Base-by-base conservation (phyloP, 2,888 invertebrate genomes). In the Chirona hameri region DNA sequence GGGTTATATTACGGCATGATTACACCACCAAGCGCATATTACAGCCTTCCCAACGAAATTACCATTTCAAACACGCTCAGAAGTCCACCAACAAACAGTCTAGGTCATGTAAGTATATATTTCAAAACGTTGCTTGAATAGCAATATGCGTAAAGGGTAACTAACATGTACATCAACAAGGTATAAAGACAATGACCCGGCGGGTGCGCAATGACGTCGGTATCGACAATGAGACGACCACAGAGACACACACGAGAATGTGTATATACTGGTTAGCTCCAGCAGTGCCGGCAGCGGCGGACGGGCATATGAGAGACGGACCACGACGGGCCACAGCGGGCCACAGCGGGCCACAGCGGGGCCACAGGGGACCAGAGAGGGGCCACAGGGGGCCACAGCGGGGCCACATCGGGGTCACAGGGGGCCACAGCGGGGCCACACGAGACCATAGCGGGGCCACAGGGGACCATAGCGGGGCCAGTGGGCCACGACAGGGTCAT, bases 121-220 rank as follows among this genome's bases (percentile, higher is more conserved):
- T 76, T 76, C 39, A 76, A 76, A 76, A 76, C 76, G 31, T 21
- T 9, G 46, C 46, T 24, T 46, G 39, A 76, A 76, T 76, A 46
- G 27, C 31, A 76, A 76, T 39, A 76, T 76, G 46, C 76, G 46
- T 21, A 24, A 24, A 24, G 39, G 39, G 72, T 27, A 65, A 65
- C 65, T 31, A 69, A 69, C 69, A 31, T 39, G 39, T 39, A 76
- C 76, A 76, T 46, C 76, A 76, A 76, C 76, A 76, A 76, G 31
- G 76, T 76, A 76, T 46, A 76, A 76, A 76, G n/a, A 76, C 39
- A 24, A 10, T 46, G 76, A 9, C 12, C 9, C 76, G 46, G 5
- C 76, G 31, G 24, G 39, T 46, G 46, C 21, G 76, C 18, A 24
- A 24, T 31, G 72, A 72, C 31, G 72, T 31, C 9, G 18, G 72